A percentile compares a stretch with the other conserved stretches of the same genome.
Conservation (phyloP, 2,888 invertebrate species). For the Luperina testacea region DNA sequence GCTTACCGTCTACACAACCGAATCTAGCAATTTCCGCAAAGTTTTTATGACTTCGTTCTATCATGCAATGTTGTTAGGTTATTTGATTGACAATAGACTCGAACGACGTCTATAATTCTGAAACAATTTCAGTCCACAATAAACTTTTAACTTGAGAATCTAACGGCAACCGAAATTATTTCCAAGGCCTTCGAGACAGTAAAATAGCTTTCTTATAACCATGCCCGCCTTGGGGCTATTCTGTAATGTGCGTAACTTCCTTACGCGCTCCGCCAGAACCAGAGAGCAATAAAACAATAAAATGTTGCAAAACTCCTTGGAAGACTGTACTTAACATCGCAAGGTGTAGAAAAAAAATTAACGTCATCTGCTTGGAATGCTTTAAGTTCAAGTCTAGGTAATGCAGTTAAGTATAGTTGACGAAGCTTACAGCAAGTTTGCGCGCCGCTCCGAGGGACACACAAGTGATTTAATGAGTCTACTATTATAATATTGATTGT, state of each 20-base stretch:
- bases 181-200: slow-evolving; percentile 77
- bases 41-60: slow-evolving; percentile 51
- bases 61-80: slow-evolving; percentile 51
- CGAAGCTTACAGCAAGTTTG: slow-evolving; percentile 55
- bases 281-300: slow-evolving; percentile 81
- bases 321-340: slow-evolving; percentile 75
- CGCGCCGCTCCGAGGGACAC: slow-evolving; percentile 65
- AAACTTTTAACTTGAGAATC: slow-evolving; percentile 78
- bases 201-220: slow-evolving; percentile 84
- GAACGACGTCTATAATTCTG: slow-evolving; percentile 72
- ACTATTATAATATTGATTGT: slow-evolving; percentile 67
- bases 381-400: slow-evolving; percentile 63
- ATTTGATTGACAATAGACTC: slow-evolving; percentile 73
- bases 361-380: slow-evolving; percentile 65
- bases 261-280: slow-evolving; percentile 72
- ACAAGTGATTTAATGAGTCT: slow-evolving; percentile 66
- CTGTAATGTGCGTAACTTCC: slow-evolving; percentile 75
- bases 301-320: slow-evolving; percentile 77
- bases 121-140: slow-evolving; percentile 76
- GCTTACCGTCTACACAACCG: slow-evolving; percentile 69
- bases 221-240: slow-evolving; percentile 74
- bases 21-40: slow-evolving; percentile 59
- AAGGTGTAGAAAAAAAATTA: slow-evolving; percentile 66
- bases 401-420: slow-evolving; percentile 68
- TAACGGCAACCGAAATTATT: slow-evolving; percentile 81